Evolutionary conservation across 2,888 invertebrate genomes (phyloP), one percentile per base, ranked within the genome.

Genomic region (Rhingia campestris): DNA sequence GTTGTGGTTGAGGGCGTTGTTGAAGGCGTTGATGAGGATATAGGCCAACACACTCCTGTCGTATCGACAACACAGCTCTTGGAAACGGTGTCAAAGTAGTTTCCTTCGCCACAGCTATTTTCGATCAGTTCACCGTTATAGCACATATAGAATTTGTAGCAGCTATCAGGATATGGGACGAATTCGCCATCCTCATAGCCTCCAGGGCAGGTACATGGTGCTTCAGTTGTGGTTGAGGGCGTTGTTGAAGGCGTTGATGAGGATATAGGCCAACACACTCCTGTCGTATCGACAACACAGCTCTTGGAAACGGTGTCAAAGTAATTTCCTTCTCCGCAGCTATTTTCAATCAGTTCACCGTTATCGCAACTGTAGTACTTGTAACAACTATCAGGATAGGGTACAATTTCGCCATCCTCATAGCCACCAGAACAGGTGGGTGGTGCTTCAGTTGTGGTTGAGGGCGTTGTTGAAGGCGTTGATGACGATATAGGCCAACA

Each of bases 211-310:
- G 10, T 51, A 10, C 33, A 51, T 33, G 70, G 61, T 5, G 30
- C 9, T 5, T 7, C 10, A 3, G 76, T 7, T 33, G 14, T n/a
- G 53, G 22, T 22, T 2, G 22, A 22, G 22, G 22, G 22, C 2
- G 22, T 2, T 22, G 22, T 45, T 6, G 56, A 10, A 10, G 56
- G 35, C 10, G 51, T 9, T 4, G 32, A 12, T 32, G 49, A 33
- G 9, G 32, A 10, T 12, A 30, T 22, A 41, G 43, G 22, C 69
- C 10, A 54, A 32, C 70, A 70, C 32, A 33, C 9, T 10, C 45
- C 56, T 6, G 74, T 49, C 4, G 63, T 86, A 47, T 89, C 90
- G 1, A 80, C 79, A 14, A 81, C 86, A 58, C 90, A 90, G 6
- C 59, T 49, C 3, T 81, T 70, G 0, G 77, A 69, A 22, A 22